Evolutionary conservation across 2,113 vertebrate species (phyloP), one percentile per base, ranked within the genome.

Genomic region (Nycticebus coucang): DNA sequence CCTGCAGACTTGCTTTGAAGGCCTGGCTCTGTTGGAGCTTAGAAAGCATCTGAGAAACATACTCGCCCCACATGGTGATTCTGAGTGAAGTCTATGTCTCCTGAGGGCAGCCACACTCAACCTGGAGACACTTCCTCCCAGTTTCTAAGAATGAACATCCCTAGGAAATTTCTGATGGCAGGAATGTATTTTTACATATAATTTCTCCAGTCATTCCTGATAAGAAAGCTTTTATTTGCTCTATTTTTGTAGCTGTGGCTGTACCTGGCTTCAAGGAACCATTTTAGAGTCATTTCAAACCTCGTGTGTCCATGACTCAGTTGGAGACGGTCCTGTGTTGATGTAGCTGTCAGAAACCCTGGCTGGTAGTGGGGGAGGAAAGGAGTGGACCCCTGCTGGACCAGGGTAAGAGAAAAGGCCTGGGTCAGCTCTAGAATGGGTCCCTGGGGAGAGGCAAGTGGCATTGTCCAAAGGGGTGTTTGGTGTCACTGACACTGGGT

Each of bases 71-170:
- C 41, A 14, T 14, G 21, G 75, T 28, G 50, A 18, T 14, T 14
- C 82, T 5, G 59, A n/a, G 4, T 1, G 2, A 24, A 64, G 33
- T 41, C 80, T 5, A 3, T 35, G 24, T 85, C 35, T 35, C 19
- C 72, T 0, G 5, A 86, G 45, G 53, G 22, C 50, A 53, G 21
- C 14, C 53, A 14, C 18, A 4, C 4, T 17, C 35, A 22, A 21
- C 14, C 11, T 21, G 26, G 50, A 71, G 87, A 59, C 19, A 17
- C 8, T 0, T 1, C 22, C 24, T 72, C 21, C 69, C 28, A 7
- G 62, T 55, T 91, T 77, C 81, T 78, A 75, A 87, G 71, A 62
- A 50, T 83, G 78, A 55, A 45, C 57, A 64, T 80, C 62, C 55
- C 71, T 50, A 50, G 30, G 62, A 69, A 21, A 69, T 94, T 94